Evolutionary conservation across 2,797 vertebrate species (phyloP).

Genomic region (Phoxinus dragarum): DNA sequence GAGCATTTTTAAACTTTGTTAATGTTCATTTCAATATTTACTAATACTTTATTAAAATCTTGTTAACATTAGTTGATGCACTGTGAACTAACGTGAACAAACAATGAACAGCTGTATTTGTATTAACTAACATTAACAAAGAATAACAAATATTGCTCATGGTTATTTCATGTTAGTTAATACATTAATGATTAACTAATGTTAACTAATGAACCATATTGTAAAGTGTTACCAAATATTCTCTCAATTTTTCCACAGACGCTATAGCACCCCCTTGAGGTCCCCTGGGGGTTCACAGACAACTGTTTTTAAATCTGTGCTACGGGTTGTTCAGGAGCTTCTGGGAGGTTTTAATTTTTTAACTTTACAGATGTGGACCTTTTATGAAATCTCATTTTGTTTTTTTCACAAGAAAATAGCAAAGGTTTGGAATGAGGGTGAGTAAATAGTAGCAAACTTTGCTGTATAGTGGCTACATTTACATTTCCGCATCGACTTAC

Average conservation of each 20-base stretch:
- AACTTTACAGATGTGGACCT: not conserved
- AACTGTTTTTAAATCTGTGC: not conserved
- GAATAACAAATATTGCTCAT: no score
- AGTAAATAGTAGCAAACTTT: not conserved
- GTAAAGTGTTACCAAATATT: not conserved
- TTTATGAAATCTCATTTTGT: not conserved
- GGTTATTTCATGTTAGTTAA: no score
- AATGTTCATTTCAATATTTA: no score
- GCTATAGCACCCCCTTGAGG: constrained; percentile 19
- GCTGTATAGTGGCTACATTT: not conserved
- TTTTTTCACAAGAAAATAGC: not conserved
- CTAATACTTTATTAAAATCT: no score
- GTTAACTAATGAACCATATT: no score
- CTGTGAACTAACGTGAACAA: no score
- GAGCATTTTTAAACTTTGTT: no score
- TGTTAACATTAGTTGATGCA: no score
- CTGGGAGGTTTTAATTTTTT: not conserved
- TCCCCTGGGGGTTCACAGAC: not conserved
- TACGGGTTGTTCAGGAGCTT: not conserved
- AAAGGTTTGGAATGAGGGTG: not conserved
- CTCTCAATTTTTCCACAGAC: not conserved
- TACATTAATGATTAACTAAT: no score
- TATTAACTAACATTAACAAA: no score
- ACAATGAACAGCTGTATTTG: no score
- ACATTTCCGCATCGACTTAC: no score